phyloP scores from a whole-genome alignment of 2,888 invertebrate species.

The Creontiades dilutus region DNA sequence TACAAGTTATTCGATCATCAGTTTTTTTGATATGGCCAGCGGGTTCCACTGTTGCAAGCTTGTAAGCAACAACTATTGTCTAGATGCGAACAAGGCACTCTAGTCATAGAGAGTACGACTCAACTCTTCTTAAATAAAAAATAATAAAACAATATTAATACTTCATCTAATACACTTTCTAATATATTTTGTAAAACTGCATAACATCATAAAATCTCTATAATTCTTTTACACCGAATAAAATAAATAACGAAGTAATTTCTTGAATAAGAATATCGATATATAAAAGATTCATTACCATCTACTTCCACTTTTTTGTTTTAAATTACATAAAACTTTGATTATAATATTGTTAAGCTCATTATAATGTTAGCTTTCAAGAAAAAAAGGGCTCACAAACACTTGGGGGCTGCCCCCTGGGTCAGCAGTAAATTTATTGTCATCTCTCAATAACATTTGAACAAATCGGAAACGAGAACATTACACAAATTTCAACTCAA shows the following conservation, averaged over 20 bases:
- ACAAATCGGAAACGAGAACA: background rate
- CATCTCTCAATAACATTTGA: background rate
- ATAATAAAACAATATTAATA: conserved; percentile 60
- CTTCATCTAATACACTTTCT: conserved; percentile 64
- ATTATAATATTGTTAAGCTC: conserved; percentile 69
- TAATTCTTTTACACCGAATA: conserved; percentile 40
- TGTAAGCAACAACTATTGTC: conserved; percentile 4
- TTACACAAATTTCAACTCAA: background rate
- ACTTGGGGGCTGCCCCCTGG: background rate
- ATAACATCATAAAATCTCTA: conserved; percentile 68
- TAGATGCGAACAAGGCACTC: conserved; percentile 33
- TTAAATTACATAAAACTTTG: conserved; percentile 57
- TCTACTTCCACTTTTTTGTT: conserved; percentile 27
- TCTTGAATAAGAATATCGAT: conserved; percentile 44
- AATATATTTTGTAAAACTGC: conserved; percentile 52
- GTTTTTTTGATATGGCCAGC: too few relatives aligned
- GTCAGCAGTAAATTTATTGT: conserved; percentile 1
- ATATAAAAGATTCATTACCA: conserved; percentile 57
- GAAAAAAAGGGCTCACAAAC: conserved; percentile 16
- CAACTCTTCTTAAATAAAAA: conserved; percentile 57
- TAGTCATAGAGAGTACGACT: conserved; percentile 58
- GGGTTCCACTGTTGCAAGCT: conserved; percentile 7
- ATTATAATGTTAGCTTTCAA: conserved; percentile 39
- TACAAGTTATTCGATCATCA: too few relatives aligned
- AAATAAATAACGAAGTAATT: conserved; percentile 67